Evolutionary conservation across 2,888 invertebrate species (phyloP).

Genomic region (Hirtodrosophila cameraria): DNA sequence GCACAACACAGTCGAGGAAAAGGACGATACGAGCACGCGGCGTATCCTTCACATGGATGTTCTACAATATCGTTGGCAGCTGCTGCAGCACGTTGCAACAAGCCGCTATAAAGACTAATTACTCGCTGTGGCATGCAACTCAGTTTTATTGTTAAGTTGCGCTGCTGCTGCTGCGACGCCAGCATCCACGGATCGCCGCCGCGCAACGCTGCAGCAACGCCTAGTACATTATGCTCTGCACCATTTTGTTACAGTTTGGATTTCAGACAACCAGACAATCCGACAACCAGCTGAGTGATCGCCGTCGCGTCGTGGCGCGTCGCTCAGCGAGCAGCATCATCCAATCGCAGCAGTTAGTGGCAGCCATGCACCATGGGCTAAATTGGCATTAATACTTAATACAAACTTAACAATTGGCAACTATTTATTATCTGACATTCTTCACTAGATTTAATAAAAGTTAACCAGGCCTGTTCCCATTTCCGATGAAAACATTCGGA

Average conservation of each 20-base stretch:
- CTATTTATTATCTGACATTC: no score
- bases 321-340: constrained; percentile 37
- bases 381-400: background rate
- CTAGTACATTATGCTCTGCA: constrained; percentile 40
- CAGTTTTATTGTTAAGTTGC: constrained; percentile 83
- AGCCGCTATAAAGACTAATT: constrained; percentile 82
- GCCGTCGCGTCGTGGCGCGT: constrained; percentile 44
- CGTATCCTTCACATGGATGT: constrained; percentile 71
- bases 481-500: no score
- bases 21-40: constrained; percentile 50
- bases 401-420: background rate
- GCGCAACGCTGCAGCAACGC: constrained; percentile 24
- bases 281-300: constrained; percentile 53
- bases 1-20: constrained; percentile 26
- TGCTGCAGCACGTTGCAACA: constrained; percentile 69
- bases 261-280: no score
- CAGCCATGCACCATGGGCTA: constrained; percentile 29
- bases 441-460: no score
- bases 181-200: constrained; percentile 11
- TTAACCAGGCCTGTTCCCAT: no score
- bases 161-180: constrained; percentile 33
- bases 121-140: constrained; percentile 80
- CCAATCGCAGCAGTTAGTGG: constrained; percentile 25
- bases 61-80: constrained; percentile 46
- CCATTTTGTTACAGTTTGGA: constrained; percentile 71